A percentile compares a stretch with the other conserved stretches of the same genome.
phyloP scores from a whole-genome alignment of 2,113 vertebrate genomes.

The Megalops atlanticus region DNA sequence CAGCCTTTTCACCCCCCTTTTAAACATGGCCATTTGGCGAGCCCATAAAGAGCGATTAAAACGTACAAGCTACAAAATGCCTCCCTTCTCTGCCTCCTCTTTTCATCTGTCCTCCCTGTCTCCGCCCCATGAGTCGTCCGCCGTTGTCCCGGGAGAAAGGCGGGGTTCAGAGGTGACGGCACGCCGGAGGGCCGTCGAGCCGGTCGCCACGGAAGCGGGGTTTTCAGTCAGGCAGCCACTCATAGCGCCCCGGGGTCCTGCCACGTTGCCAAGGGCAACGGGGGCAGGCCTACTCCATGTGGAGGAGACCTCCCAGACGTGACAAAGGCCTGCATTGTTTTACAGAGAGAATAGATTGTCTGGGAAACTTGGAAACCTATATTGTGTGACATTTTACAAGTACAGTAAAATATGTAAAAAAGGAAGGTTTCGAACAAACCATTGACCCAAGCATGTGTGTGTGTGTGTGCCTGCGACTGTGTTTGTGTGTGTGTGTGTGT shows the following conservation, averaged over 20 bases:
- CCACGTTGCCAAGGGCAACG: slow-evolving; percentile 10
- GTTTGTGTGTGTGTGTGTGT: not conserved
- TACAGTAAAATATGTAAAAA: not conserved
- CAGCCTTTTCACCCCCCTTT: slow-evolving; percentile 54
- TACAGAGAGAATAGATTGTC: not conserved
- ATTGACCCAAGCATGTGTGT: not conserved
- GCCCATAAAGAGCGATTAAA: slow-evolving; percentile 25
- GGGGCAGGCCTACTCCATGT: not conserved
- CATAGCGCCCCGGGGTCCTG: not conserved
- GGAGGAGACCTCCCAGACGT: not conserved
- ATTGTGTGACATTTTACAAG: not conserved
- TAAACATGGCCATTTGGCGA: slow-evolving; percentile 50
- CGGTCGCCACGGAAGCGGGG: slow-evolving; percentile 21
- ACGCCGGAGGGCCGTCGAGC: not conserved
- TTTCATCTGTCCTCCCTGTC: slow-evolving; percentile 23
- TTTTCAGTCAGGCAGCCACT: slow-evolving; percentile 13
- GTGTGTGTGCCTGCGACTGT: not conserved
- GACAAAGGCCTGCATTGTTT: slow-evolving; percentile 23
- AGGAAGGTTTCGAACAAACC: not conserved
- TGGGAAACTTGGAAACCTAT: not conserved
- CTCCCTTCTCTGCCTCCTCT: not conserved
- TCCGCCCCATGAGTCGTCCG: not conserved
- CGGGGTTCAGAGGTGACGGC: slow-evolving; percentile 10
- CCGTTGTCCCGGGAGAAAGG: not conserved
- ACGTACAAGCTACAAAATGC: slow-evolving; percentile 28